Conservation (phyloP, 2,113 vertebrate species). For the Phaethon lepturus region DNA sequence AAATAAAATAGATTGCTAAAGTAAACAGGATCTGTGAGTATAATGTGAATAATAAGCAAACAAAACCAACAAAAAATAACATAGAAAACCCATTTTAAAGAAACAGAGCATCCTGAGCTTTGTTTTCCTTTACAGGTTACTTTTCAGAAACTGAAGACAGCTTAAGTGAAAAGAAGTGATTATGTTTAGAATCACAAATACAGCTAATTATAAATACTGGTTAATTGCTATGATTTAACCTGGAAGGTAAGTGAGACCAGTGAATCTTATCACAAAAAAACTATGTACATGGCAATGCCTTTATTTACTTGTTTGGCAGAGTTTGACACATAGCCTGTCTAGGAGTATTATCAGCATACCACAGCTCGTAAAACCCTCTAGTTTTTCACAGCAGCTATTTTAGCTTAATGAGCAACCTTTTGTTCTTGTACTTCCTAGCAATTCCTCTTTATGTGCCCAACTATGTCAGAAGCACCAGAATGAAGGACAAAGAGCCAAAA, state of each 20-base stretch:
- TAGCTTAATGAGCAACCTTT: neutral
- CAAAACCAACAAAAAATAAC: neutral
- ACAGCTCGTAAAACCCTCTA: neutral
- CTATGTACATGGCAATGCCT: neutral
- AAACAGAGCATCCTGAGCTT: neutral
- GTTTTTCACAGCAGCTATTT: neutral
- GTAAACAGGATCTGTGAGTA: neutral
- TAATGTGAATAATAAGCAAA: neutral
- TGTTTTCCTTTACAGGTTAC: neutral
- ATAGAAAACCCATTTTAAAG: neutral
- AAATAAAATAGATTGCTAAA: neutral
- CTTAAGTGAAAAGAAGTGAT: neutral
- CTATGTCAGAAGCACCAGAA: neutral
- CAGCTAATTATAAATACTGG: neutral
- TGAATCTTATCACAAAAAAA: neutral
- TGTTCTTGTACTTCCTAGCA: neutral
- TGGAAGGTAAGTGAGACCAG: neutral
- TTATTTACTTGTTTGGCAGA: neutral
- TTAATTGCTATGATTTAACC: neutral
- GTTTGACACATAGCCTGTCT: neutral
- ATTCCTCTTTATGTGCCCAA: neutral
- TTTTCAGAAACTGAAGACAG: neutral
- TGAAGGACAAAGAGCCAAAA: neutral
- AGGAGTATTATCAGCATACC: neutral
- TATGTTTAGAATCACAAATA: neutral